A percentile compares a stretch with the other conserved stretches of the same genome.
phyloP scores from a whole-genome alignment of 2,888 invertebrate species.

The Microplitis deprimator region DNA sequence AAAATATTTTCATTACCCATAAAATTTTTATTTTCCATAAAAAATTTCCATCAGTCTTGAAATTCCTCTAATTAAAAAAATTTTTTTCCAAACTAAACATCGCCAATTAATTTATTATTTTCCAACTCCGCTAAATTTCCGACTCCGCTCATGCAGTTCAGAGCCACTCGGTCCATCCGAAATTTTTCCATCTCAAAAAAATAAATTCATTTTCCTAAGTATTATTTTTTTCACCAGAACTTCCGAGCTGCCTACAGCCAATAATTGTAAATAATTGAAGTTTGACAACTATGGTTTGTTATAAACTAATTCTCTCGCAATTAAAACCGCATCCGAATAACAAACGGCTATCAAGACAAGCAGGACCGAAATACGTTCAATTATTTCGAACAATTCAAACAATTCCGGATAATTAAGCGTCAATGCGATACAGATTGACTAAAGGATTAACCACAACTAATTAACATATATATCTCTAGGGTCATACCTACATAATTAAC shows the following conservation, averaged over 20 bases:
- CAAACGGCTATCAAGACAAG: constrained; percentile 1
- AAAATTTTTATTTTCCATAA: too few species aligned
- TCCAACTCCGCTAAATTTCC: too few species aligned
- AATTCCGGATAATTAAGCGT: constrained; percentile 55
- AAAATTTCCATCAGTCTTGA: too few species aligned
- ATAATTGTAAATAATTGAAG: not conserved
- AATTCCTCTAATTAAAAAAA: too few species aligned
- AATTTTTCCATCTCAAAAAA: too few species aligned
- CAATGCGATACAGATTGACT: constrained; percentile 46
- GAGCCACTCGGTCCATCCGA: too few species aligned
- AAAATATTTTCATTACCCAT: too few species aligned
- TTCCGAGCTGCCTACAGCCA: not conserved
- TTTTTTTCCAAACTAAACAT: too few species aligned
- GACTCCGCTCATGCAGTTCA: too few species aligned
- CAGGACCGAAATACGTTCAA: constrained; percentile 55
- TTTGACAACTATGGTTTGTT: not conserved
- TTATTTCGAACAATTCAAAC: constrained; percentile 49
- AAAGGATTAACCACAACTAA: constrained; percentile 46
- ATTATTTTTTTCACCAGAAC: too few species aligned
- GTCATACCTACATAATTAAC: constrained; percentile 28
- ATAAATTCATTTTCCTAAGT: too few species aligned
- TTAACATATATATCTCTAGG: constrained; percentile 48
- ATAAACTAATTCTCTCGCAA: constrained; percentile 14
- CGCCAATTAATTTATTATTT: too few species aligned
- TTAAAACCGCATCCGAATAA: not conserved